These are phyloP conservation scores for Drosophila rubida DNA, from an alignment of 2,888 invertebrate species.

Conservation along the genomic window DNA sequence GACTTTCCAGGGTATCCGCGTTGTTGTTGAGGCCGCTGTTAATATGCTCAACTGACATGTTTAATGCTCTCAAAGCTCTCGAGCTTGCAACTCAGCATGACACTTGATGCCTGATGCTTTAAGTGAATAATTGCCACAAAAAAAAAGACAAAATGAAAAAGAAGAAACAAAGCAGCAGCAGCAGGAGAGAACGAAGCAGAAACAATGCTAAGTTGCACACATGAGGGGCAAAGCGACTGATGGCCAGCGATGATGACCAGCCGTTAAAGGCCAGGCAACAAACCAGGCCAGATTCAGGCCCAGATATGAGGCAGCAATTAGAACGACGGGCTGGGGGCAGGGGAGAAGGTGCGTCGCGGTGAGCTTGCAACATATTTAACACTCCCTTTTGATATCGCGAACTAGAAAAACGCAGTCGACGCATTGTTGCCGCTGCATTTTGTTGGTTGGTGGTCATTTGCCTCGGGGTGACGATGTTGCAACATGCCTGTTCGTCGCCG, in stretches of 20 bases:
- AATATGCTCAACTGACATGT: slow-evolving; percentile 29
- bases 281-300: slow-evolving; percentile 66
- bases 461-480: slow-evolving; percentile 61
- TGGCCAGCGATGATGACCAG: slow-evolving; percentile 60
- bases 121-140: slow-evolving; percentile 79
- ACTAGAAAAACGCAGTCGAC: slow-evolving; percentile 68
- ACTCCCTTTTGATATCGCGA: slow-evolving; percentile 72
- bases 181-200: slow-evolving; percentile 31
- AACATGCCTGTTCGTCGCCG: slow-evolving; percentile 42
- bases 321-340: slow-evolving; percentile 22
- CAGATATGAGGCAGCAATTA: slow-evolving; percentile 41
- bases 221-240: slow-evolving; percentile 41
- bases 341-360: slow-evolving; percentile 14
- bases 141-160: slow-evolving; percentile 46
- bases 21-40: slow-evolving; percentile 26
- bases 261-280: slow-evolving; percentile 60
- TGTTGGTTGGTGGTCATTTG: slow-evolving; percentile 76
- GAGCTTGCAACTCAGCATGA: slow-evolving; percentile 77
- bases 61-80: slow-evolving; percentile 54
- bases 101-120: slow-evolving; percentile 74
- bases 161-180: slow-evolving; percentile 20
- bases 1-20: slow-evolving; percentile 50
- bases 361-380: slow-evolving; percentile 76
- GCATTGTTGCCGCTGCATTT: slow-evolving; percentile 57
- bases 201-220: slow-evolving; percentile 43